Base-by-base conservation (phyloP, 1,140 invertebrate genomes). In the Tetraneura akinire region DNA sequence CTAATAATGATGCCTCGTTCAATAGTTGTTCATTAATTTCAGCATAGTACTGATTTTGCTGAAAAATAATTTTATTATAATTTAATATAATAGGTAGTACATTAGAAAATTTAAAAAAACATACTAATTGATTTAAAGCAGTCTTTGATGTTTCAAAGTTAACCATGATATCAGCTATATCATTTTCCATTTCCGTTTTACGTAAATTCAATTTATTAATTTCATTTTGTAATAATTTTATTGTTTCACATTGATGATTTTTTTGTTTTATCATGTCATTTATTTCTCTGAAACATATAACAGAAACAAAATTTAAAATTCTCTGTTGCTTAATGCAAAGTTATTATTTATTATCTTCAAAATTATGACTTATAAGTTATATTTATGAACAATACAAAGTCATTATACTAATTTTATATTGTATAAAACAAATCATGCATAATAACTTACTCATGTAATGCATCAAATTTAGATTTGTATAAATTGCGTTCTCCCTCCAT, bases 381-480 rank as follows among this genome's bases (percentile, higher is more conserved):
- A 37, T 4, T 37, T 37, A 37, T 37, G 32, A 4, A 3, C 8
- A 37, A 37, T 37, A 37, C 32, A 4, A 37, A 37, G 8, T 8
- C 8, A 37, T n/a, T n/a, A n/a, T n/a, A n/a, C n/a, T n/a, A n/a
- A n/a, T n/a, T 62, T n/a, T n/a, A n/a, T n/a, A n/a, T n/a, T n/a
- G n/a, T n/a, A n/a, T n/a, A n/a, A n/a, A n/a, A n/a, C n/a, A n/a
- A n/a, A n/a, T n/a, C n/a, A n/a, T n/a, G n/a, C n/a, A n/a, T n/a
- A n/a, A n/a, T n/a, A n/a, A 10, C 16, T 60, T 47, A 78, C 74
- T 60, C 62, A 60, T 62, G 32, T 60, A 78, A 62, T 60, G 14
- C 13, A 60, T 78, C 74, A 60, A 29, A 78, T 78, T 78, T 78
- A 26, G 23, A 47, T 4, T 62, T 78, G 11, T 32, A 60, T 45